These are phyloP conservation scores for Zophobas atratus DNA, from an alignment of 1,140 invertebrate species.

Conservation along the genomic window DNA sequence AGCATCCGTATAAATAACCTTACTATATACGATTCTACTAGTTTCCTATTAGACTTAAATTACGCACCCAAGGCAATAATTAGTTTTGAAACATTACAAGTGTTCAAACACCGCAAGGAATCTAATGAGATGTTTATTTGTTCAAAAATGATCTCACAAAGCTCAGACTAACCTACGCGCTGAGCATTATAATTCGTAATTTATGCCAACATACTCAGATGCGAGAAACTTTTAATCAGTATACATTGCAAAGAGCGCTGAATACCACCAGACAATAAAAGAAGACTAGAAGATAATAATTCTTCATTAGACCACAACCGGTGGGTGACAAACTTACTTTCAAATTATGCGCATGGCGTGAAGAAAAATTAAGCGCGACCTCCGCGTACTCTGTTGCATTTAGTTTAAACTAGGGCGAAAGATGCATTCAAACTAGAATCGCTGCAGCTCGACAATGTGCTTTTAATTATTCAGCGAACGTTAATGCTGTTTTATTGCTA, in stretches of 20 bases:
- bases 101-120: conserved; percentile 21
- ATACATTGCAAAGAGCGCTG: conserved; percentile 18
- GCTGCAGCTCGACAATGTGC: background rate
- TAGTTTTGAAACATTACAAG: conserved; percentile 31
- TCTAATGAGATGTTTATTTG: conserved; percentile 14
- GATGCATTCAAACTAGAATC: conserved; percentile 19
- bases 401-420: conserved; percentile 15
- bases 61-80: conserved; percentile 40
- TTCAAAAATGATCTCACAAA: background rate
- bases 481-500: conserved; percentile 40
- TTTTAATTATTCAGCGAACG: conserved; percentile 37
- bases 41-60: conserved; percentile 45
- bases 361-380: background rate
- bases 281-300: conserved; percentile 25
- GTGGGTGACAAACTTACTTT: conserved; percentile 15
- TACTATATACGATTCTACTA: conserved; percentile 6
- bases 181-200: background rate
- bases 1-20: conserved; percentile 46
- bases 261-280: background rate
- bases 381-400: conserved; percentile 25
- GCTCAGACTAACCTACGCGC: background rate
- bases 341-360: conserved; percentile 17
- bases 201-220: background rate
- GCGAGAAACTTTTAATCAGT: conserved; percentile 25
- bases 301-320: conserved; percentile 33